Evolutionary conservation across 2,797 vertebrate genomes (phyloP).

Genomic region (Propithecus perrieri): DNA sequence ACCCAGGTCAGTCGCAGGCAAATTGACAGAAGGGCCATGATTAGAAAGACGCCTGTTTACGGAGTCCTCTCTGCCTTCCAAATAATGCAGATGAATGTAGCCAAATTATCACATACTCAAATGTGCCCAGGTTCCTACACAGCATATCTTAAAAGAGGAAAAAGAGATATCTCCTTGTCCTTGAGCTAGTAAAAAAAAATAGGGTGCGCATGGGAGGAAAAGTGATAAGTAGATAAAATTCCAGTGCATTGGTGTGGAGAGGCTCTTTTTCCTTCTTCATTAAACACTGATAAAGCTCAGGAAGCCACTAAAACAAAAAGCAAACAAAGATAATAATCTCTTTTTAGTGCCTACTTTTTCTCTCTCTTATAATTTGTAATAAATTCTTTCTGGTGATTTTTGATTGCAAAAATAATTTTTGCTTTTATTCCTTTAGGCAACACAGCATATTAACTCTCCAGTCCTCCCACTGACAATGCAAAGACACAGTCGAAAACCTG

Average conservation of each 20-base stretch:
- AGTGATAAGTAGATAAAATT: constrained; percentile 36
- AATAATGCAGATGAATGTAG: background rate
- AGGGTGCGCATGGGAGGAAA: background rate
- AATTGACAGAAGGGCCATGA: background rate
- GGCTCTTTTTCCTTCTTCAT: constrained; percentile 27
- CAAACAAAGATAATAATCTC: constrained; percentile 43
- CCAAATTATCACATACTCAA: background rate
- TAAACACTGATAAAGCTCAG: constrained; percentile 60
- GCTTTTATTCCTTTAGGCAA: constrained; percentile 52
- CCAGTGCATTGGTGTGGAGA: background rate
- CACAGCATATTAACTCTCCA: constrained; percentile 38
- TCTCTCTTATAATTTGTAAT: constrained; percentile 40
- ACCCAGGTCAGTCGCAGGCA: background rate
- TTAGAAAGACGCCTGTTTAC: background rate
- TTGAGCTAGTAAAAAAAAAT: constrained; percentile 1
- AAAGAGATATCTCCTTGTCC: constrained; percentile 7
- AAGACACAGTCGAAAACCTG: constrained; percentile 26
- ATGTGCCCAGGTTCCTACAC: background rate
- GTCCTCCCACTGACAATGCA: background rate
- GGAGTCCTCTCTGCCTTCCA: background rate
- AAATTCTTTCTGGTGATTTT: constrained; percentile 54
- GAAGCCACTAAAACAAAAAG: constrained; percentile 33
- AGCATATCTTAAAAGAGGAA: background rate
- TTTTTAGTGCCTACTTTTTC: constrained; percentile 28
- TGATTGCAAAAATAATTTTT: background rate